Base-by-base conservation (phyloP, 2,113 vertebrate species). In the Podarcis cretensis region DNA sequence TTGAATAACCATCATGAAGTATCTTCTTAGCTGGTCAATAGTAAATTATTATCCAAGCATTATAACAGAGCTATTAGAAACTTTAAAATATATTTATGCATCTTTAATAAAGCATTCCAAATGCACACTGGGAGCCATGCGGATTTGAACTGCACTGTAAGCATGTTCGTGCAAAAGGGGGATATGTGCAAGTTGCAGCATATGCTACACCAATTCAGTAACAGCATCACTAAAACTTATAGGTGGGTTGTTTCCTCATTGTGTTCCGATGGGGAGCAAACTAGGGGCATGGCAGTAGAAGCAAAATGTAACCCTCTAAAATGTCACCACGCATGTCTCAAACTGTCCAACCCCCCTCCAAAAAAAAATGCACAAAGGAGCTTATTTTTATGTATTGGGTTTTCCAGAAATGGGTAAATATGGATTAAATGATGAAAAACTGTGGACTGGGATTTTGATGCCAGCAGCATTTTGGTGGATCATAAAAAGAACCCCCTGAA, bases 1-100 rank as follows among this genome's bases (percentile, higher is more conserved):
- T 84, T 94, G 81, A 87, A 84, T 85, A 95, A 78, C 59, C 74
- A 93, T 80, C 88, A 91, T 91, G 93, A 90, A 93, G 89, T 83
- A 80, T 89, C 84, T 66, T 90, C 84, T 66, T 89, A 89, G 91
- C 77, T 74, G 83, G 94, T 95, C 89, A 80, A 93, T 93, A 92
- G 90, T 83, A 77, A 89, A 81, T 89, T 86, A 90, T 71, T 90
- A 78, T 74, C 84, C 94, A 94, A 86, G 89, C 81, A 94, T 95
- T 95, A 92, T 59, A 25, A 80, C 12, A 3, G 35, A 83, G 37
- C 18, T 81, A 69, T 88, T 87, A 90, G 74, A 93, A 92, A 91
- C 65, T 14, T 76, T 90, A 94, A 73, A 65, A 91, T 54, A 85
- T 48, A 86, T 83, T 84, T 90, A 65, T 35, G 81, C 54, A 90